Conservation (phyloP, 2,797 vertebrate genomes). For the Dendrocincla fuliginosa region DNA sequence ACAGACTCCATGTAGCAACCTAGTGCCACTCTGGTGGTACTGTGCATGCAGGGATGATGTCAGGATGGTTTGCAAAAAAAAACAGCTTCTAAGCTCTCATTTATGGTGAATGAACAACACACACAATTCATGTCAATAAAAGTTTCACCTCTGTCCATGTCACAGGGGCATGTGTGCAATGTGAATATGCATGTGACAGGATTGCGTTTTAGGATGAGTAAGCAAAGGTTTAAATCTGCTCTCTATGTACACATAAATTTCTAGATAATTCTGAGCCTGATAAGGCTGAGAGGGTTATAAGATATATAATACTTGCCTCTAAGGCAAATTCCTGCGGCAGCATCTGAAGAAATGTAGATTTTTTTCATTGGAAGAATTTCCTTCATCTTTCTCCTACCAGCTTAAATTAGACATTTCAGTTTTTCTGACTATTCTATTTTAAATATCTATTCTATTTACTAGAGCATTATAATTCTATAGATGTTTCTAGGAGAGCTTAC, state of each 20-base stretch:
- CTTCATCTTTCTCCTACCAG: background rate
- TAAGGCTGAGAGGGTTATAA: background rate
- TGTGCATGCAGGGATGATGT: background rate
- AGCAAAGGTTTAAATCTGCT: background rate
- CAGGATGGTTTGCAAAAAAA: background rate
- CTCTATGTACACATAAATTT: rapidly evolving
- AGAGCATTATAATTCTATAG: background rate
- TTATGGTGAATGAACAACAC: background rate
- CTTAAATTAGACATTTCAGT: conserved; percentile 18
- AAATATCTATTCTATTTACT: conserved; percentile 23
- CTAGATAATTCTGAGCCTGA: background rate
- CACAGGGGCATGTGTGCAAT: background rate
- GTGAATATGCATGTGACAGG: background rate
- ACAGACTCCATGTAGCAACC: background rate
- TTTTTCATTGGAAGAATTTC: background rate
- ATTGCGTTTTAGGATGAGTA: background rate
- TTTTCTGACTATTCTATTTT: background rate
- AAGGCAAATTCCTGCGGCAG: background rate
- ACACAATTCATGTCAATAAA: background rate
- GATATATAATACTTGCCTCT: background rate
- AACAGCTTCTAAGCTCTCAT: background rate
- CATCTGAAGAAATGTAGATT: background rate
- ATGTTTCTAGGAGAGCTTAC: background rate
- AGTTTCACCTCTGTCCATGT: background rate
- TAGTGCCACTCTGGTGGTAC: background rate